Conservation (phyloP, 2,888 invertebrate genomes). For the Alsophila aescularia region DNA sequence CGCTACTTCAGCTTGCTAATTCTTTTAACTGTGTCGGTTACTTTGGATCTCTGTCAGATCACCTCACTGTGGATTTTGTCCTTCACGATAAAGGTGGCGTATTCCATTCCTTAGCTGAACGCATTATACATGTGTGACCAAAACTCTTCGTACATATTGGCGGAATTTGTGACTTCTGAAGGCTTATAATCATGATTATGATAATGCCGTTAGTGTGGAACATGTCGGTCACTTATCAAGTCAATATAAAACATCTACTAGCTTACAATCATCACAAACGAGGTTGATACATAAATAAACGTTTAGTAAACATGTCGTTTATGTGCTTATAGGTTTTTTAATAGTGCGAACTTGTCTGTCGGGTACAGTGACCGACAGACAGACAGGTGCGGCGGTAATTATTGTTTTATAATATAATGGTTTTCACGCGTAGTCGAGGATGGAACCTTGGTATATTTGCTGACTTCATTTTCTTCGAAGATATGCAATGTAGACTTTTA, state of each 20-base stretch:
- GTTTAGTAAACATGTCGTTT: slow-evolving; percentile 29
- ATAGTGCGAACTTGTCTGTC: slow-evolving; percentile 25
- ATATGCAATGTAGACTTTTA: neutral
- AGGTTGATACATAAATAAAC: slow-evolving; percentile 15
- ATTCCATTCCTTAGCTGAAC: no score
- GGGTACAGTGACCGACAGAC: slow-evolving; percentile 24
- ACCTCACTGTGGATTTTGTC: no score
- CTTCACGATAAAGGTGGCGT: no score
- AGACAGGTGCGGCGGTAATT: slow-evolving; percentile 12
- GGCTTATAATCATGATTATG: no score
- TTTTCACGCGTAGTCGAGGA: neutral
- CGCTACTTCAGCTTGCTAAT: no score
- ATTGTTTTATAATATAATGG: neutral
- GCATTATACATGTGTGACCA: no score
- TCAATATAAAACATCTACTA: neutral
- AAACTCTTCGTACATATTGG: no score
- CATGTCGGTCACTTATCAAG: neutral
- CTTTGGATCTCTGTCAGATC: no score
- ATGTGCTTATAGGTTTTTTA: slow-evolving; percentile 19
- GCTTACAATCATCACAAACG: slow-evolving; percentile 11
- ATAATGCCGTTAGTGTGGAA: no score
- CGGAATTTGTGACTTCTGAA: no score
- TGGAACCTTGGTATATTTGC: neutral
- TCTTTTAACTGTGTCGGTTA: no score
- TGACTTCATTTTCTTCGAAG: neutral